phyloP scores from a whole-genome alignment of 2,888 invertebrate genomes.

The Elmis aenea region DNA sequence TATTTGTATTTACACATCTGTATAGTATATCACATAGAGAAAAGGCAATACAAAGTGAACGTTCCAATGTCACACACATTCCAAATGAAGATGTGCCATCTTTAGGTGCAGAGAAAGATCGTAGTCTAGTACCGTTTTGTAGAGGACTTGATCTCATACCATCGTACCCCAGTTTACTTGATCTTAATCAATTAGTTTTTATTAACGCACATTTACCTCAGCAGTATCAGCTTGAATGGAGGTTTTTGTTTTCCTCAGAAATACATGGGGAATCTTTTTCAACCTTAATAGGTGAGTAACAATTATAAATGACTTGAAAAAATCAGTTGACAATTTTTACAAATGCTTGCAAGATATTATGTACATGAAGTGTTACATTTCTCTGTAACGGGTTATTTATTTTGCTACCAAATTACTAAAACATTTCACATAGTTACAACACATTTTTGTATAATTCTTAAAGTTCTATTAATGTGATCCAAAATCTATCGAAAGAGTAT shows the following conservation, averaged over 20 bases:
- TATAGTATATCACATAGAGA: constrained; percentile 52
- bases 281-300: constrained; percentile 59
- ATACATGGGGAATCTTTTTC: constrained; percentile 89
- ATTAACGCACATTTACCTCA: constrained; percentile 75
- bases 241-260: constrained; percentile 80
- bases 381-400: too few relatives aligned
- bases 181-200: constrained; percentile 73
- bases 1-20: constrained; percentile 52
- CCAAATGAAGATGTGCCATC: constrained; percentile 30
- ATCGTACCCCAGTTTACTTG: constrained; percentile 70
- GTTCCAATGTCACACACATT: constrained; percentile 10
- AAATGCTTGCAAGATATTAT: too few relatives aligned
- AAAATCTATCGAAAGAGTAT: too few relatives aligned
- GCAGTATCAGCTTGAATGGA: constrained; percentile 73
- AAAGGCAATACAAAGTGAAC: constrained; percentile 28
- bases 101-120: constrained; percentile 44
- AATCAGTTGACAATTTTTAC: too few relatives aligned
- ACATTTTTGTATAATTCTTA: too few relatives aligned
- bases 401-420: too few relatives aligned
- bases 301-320: neutral
- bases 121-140: constrained; percentile 50
- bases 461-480: too few relatives aligned
- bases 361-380: too few relatives aligned
- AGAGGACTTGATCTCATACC: constrained; percentile 67
- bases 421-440: too few relatives aligned